Base-by-base conservation (phyloP, 2,797 vertebrate genomes). In the Brotula barbata region DNA sequence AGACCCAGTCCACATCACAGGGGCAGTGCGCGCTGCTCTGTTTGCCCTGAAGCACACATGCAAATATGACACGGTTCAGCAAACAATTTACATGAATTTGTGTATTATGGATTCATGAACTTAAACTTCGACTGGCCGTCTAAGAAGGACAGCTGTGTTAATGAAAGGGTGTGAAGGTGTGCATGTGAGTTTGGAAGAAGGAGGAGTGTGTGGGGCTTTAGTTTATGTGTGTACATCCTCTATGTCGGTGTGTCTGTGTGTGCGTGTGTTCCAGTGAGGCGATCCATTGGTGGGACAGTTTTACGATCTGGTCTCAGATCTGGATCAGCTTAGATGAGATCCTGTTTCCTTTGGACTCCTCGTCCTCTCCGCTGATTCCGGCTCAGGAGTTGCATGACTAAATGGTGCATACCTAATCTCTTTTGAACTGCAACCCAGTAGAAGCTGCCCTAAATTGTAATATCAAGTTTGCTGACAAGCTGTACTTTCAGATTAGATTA, bases 361-460 rank as follows among this genome's bases (percentile, higher is more conserved):
- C 87, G 79, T 75, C 71, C 64, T 85, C 87, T 81, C 85, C 80
- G 31, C 73, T 61, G 76, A 85, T 88, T 89, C 87, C 78, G 85
- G 85, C 79, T 82, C 75, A 72, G 66, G 77, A 83, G 73, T 82
- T 83, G 83, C 86, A 85, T 89, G 88, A 89, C 88, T 89, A 89
- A 90, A 87, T 73, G 85, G 80, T 81, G 80, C 81, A 78, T 88
- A 82, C 79, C 87, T 87, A 88, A 88, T 90, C 82, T 86, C 85
- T 85, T 89, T 89, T 88, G 89, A 89, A 87, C 86, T 86, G 78
- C 80, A 85, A 78, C 77, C 85, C 73, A 78, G 75, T 80, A 81
- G 87, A 88, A 67, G 70, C 55, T 48, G 78, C 82, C 72, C 80
- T 80, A 81, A 86, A 90, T 85, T 83, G 82, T 81, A 73, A 79